Evolutionary conservation across 2,113 vertebrate genomes (phyloP).

Genomic region (Lota lota): DNA sequence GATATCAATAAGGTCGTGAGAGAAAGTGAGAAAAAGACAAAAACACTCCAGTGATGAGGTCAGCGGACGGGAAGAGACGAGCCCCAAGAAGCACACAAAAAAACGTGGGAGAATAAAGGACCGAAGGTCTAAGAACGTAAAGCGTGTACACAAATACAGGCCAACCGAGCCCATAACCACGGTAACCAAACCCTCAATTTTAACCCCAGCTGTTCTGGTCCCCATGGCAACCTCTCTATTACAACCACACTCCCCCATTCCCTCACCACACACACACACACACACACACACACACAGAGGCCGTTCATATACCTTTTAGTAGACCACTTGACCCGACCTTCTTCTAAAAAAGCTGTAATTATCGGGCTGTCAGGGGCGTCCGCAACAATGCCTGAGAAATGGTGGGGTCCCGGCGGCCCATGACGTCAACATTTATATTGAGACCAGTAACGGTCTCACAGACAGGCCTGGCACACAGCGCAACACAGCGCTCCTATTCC

Average conservation of each 20-base stretch:
- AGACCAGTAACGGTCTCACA: too few relatives aligned
- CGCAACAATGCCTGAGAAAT: conserved; percentile 19
- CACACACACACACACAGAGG: too few relatives aligned
- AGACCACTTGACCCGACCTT: conserved; percentile 50
- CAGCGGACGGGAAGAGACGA: conserved; percentile 50
- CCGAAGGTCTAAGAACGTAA: conserved; percentile 37
- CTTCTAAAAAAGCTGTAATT: conserved; percentile 45
- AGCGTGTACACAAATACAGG: conserved; percentile 58
- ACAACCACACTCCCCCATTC: conserved; percentile 27
- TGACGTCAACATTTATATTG: conserved; percentile 30
- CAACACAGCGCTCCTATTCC: too few relatives aligned
- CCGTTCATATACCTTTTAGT: conserved; percentile 20
- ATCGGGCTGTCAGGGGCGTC: conserved; percentile 30
- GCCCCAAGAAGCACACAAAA: conserved; percentile 19
- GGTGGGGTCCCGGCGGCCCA: conserved; percentile 2
- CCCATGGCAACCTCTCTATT: conserved; percentile 62
- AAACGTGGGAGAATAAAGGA: conserved; percentile 35
- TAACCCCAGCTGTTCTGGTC: conserved; percentile 58
- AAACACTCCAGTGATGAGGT: conserved; percentile 51
- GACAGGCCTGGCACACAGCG: too few relatives aligned
- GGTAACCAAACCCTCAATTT: conserved; percentile 56
- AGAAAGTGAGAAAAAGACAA: conserved; percentile 38
- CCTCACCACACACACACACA: conserved; percentile 1
- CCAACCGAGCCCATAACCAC: conserved; percentile 41
- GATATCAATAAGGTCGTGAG: conserved; percentile 27